Conservation (phyloP, 2,888 invertebrate species). For the Scotopteryx bipunctaria region DNA sequence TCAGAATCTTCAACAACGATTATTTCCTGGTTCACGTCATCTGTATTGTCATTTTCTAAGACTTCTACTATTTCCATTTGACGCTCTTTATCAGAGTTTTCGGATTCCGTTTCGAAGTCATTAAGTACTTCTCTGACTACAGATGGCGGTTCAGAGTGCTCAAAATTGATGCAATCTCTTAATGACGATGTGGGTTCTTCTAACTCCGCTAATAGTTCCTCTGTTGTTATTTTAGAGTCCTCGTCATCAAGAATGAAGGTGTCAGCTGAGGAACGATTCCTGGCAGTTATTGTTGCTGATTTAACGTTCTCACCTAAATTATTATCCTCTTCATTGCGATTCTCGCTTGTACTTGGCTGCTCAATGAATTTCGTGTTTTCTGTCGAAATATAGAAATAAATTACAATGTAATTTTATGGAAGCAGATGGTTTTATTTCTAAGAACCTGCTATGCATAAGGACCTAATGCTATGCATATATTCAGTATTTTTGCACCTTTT, state of each 20-base stretch:
- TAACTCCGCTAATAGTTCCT: constrained; percentile 57
- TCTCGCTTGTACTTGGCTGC: constrained; percentile 45
- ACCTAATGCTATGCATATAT: too few species aligned
- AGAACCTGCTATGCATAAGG: too few species aligned
- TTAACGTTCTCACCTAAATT: constrained; percentile 64
- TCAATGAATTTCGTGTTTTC: constrained; percentile 44
- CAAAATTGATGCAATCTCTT: constrained; percentile 57
- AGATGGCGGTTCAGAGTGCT: constrained; percentile 62
- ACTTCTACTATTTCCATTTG: constrained; percentile 55
- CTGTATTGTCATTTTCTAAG: constrained; percentile 31
- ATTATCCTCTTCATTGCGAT: constrained; percentile 47
- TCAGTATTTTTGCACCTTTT: too few species aligned
- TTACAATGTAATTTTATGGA: background rate
- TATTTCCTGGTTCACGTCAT: constrained; percentile 26
- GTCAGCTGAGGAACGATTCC: constrained; percentile 67
- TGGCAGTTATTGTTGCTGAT: constrained; percentile 55
- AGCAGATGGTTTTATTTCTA: too few species aligned
- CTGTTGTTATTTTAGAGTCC: constrained; percentile 52
- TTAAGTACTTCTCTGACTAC: constrained; percentile 62
- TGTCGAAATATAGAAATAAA: constrained; percentile 46
- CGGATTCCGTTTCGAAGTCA: constrained; percentile 66
- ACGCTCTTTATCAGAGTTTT: constrained; percentile 50
- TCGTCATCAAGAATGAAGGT: constrained; percentile 55
- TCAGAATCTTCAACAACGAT: constrained; percentile 27
- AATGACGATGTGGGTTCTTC: constrained; percentile 53